Evolutionary conservation across 2,888 invertebrate genomes (phyloP).

Genomic region (Rhamnusium bicolor): DNA sequence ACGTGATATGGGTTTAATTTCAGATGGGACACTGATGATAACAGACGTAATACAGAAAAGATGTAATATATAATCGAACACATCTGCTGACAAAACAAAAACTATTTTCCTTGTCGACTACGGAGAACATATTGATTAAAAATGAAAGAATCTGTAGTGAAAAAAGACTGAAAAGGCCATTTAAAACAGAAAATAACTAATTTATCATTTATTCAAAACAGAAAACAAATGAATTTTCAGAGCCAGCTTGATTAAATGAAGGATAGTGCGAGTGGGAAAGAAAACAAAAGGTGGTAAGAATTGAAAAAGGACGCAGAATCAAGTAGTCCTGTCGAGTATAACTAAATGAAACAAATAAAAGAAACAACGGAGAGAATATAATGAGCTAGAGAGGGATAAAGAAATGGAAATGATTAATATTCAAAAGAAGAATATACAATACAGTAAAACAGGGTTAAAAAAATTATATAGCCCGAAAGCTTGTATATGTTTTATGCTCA

Average conservation of each 20-base stretch:
- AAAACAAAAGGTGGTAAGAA: conserved; percentile 36
- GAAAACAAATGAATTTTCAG: conserved; percentile 68
- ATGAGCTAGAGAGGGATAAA: conserved; percentile 51
- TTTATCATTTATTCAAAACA: conserved; percentile 69
- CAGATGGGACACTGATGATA: neutral
- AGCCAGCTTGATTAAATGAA: conserved; percentile 66
- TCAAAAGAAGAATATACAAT: conserved; percentile 60
- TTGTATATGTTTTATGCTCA: conserved; percentile 41
- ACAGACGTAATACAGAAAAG: neutral
- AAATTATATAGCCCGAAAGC: conserved; percentile 52
- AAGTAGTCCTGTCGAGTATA: conserved; percentile 47
- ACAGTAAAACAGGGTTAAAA: conserved; percentile 55
- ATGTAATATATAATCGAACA: neutral
- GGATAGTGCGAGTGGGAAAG: conserved; percentile 62
- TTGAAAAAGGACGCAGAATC: conserved; percentile 47
- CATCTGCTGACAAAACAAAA: conserved; percentile 27
- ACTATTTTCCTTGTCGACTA: neutral
- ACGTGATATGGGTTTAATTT: neutral
- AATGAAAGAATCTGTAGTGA: conserved; percentile 49
- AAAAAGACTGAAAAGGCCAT: conserved; percentile 60
- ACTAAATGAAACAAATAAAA: conserved; percentile 53
- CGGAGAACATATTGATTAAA: conserved; percentile 52
- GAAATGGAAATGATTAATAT: conserved; percentile 64
- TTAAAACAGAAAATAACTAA: conserved; percentile 64
- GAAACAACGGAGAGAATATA: conserved; percentile 46